phyloP scores from a whole-genome alignment of 2,888 invertebrate species.

The Baccha elongata region DNA sequence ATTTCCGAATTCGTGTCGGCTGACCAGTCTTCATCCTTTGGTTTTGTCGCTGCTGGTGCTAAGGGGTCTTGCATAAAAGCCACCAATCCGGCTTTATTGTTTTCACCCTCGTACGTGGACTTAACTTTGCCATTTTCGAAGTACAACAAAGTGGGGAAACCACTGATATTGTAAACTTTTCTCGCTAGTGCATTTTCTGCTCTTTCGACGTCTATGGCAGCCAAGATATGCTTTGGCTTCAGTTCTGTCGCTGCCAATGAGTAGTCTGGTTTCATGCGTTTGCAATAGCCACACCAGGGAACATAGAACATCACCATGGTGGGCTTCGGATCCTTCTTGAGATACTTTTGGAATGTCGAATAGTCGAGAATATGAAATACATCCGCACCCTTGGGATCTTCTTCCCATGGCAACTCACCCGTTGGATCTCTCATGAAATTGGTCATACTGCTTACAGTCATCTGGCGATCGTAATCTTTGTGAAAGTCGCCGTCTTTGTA shows the following conservation, averaged over 20 bases:
- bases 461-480: slow-evolving; percentile 92
- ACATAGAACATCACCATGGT: slow-evolving; percentile 95
- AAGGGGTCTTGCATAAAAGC: slow-evolving; percentile 90
- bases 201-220: slow-evolving; percentile 94
- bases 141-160: slow-evolving; percentile 91
- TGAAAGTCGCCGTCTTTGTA: slow-evolving; percentile 95
- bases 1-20: slow-evolving; percentile 89
- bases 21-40: slow-evolving; percentile 90
- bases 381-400: slow-evolving; percentile 89
- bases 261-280: slow-evolving; percentile 93
- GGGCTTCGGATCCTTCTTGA: slow-evolving; percentile 88
- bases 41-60: slow-evolving; percentile 83
- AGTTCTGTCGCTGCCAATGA: slow-evolving; percentile 90
- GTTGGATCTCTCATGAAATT: slow-evolving; percentile 94
- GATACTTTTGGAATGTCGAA: slow-evolving; percentile 85
- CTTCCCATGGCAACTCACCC: slow-evolving; percentile 96
- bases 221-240: slow-evolving; percentile 88
- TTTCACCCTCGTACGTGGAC: slow-evolving; percentile 92
- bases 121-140: slow-evolving; percentile 89
- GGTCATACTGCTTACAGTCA: slow-evolving; percentile 88
- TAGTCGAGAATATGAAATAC: slow-evolving; percentile 90
- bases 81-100: slow-evolving; percentile 89
- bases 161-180: slow-evolving; percentile 92
- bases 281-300: slow-evolving; percentile 97
- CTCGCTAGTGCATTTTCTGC: slow-evolving; percentile 90